Percentiles rank a stretch among this genome's conserved stretches.
phyloP scores from a whole-genome alignment of 2,113 vertebrate species.

The Spea bombifrons region DNA sequence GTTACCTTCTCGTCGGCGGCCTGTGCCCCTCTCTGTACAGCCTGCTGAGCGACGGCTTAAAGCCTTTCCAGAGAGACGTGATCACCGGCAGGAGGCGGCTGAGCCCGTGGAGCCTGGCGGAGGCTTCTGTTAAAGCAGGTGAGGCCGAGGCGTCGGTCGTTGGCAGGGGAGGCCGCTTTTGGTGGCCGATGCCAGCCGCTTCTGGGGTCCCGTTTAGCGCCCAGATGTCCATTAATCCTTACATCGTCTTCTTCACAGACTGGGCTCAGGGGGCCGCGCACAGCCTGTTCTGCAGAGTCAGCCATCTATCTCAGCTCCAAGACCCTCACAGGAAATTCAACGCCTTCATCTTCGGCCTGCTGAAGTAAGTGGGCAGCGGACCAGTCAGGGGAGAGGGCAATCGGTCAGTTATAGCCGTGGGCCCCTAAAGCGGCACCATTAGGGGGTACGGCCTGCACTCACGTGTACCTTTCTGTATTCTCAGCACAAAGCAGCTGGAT shows the following conservation, averaged over 20 bases:
- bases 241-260: constrained; percentile 64
- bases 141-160: background rate
- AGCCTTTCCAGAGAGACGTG: constrained; percentile 90
- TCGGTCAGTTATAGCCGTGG: background rate
- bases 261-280: constrained; percentile 67
- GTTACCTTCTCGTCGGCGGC: constrained; percentile 83
- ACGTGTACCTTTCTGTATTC: background rate
- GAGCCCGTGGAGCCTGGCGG: constrained; percentile 87
- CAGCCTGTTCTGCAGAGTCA: constrained; percentile 75
- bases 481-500: constrained; percentile 84
- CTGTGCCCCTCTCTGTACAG: constrained; percentile 84
- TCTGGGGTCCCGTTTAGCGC: too few relatives aligned
- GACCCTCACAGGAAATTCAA: constrained; percentile 85
- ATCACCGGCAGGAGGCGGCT: constrained; percentile 86
- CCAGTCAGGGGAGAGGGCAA: background rate
- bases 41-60: constrained; percentile 84
- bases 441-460: too few relatives aligned
- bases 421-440: too few relatives aligned
- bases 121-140: constrained; percentile 86
- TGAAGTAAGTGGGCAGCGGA: constrained; percentile 78
- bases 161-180: too few relatives aligned
- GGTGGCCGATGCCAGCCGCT: too few relatives aligned
- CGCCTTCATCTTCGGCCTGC: constrained; percentile 85
- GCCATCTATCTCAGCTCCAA: constrained; percentile 75
- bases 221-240: too few relatives aligned